Conservation (phyloP, 1,140 invertebrate genomes). For the Macrobrachium rosenbergii region DNA sequence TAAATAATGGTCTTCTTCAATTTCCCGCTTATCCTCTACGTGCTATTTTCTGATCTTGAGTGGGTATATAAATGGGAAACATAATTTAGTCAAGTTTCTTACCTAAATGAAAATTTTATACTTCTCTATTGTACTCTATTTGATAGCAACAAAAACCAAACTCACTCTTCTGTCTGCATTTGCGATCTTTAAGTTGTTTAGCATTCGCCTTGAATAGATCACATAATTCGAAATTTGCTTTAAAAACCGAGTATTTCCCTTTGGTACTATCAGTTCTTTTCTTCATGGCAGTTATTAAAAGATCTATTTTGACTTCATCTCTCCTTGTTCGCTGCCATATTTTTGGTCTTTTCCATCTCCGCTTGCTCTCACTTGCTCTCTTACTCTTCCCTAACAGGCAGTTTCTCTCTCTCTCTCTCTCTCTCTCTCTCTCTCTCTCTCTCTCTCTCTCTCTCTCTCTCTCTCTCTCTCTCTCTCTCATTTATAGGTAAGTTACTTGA, state of each 20-base stretch:
- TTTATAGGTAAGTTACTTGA: background rate
- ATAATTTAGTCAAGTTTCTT: no score
- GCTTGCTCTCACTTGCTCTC: background rate
- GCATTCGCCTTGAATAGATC: background rate
- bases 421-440: slow-evolving; percentile 27
- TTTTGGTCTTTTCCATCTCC: background rate
- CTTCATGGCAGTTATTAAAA: no score
- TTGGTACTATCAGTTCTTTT: no score
- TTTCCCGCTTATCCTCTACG: background rate
- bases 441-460: slow-evolving; percentile 24
- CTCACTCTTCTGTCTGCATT: background rate
- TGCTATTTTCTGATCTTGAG: no score
- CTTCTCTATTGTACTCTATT: background rate
- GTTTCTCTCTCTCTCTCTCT: slow-evolving; percentile 30
- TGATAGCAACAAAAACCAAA: background rate
- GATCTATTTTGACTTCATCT: no score
- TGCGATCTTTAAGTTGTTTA: background rate
- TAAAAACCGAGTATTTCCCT: no score
- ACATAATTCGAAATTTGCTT: no score
- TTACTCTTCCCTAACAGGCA: no score
- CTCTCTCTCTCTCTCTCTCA: slow-evolving; percentile 24
- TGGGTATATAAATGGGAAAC: no score
- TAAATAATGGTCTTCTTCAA: background rate
- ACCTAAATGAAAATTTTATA: no score
- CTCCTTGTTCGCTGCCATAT: no score